Base-by-base conservation (phyloP, 2,113 vertebrate genomes). In the Hystrix cristata region DNA sequence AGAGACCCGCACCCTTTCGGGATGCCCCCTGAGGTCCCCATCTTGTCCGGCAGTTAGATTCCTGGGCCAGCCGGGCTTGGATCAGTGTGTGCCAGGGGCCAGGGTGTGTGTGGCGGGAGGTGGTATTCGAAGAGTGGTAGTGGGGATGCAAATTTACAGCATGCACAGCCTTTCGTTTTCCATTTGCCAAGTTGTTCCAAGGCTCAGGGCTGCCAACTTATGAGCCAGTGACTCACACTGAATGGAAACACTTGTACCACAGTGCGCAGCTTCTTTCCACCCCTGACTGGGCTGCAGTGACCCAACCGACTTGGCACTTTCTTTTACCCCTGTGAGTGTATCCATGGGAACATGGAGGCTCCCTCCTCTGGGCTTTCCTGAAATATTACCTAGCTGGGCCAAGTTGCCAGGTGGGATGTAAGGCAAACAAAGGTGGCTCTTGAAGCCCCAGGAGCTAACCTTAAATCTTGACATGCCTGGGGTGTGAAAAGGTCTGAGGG, bases 241-340 rank as follows among this genome's bases (percentile, higher is more conserved):
- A 7, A 91, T 98, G 97, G 98, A 97, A 98, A 98, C 72, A 88
- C 34, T 96, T 67, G 43, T 83, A 62, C 90, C 4, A 55, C 46
- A 27, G 25, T 87, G 84, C 2, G 3, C 55, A 81, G 84, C 92
- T 95, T 93, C 84, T 64, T 94, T 83, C 96, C 72, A 38, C 31
- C 65, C 71, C 34, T 43, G 71, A n/a, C 48, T 43, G 82, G 90
- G 88, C 57, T 3, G 94, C 72, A 91, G 93, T 95, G 96, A 97
- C 97, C 97, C 97, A 92, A 69, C 0, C 74, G 1, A 6, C 88
- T 82, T 95, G 96, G 97, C 96, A 31, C 82, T 51, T 8, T 86
- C 62, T 80, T 74, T 85, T 5, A 25, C 15, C 0, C n/a, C 48
- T 94, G 46, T 65, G 43, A 88, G 81, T 34, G 74, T 64, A 34